phyloP scores from a whole-genome alignment of 2,888 invertebrate genomes.

The Lasioglossum pauxillum region DNA sequence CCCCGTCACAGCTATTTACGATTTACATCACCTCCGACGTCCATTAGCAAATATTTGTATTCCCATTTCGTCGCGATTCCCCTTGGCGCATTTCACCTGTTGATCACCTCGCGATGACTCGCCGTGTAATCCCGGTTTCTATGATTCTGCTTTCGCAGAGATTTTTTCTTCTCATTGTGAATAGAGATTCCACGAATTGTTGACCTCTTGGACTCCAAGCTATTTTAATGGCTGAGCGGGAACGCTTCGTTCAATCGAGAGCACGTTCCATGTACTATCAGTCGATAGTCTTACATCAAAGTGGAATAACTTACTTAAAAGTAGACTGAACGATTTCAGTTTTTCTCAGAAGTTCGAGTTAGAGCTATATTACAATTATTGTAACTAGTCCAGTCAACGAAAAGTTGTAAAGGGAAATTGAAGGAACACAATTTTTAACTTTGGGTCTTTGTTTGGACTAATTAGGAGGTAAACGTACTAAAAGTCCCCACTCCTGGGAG shows the following conservation, averaged over 20 bases:
- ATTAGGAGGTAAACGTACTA: no score
- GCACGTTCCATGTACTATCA: neutral
- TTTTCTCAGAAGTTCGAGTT: neutral
- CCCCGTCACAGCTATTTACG: slow-evolving; percentile 41
- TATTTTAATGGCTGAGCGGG: neutral
- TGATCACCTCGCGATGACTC: slow-evolving; percentile 20
- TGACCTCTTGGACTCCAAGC: neutral
- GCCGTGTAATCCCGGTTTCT: slow-evolving; percentile 10
- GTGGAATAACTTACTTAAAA: neutral
- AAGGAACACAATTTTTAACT: no score
- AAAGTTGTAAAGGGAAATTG: no score
- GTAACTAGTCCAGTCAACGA: no score
- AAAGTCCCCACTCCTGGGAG: no score
- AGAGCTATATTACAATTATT: neutral
- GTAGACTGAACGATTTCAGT: neutral
- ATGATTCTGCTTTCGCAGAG: neutral
- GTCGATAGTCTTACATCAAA: neutral
- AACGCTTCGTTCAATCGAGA: neutral
- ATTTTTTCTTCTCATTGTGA: neutral
- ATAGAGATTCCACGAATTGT: neutral
- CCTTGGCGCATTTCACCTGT: slow-evolving; percentile 47
- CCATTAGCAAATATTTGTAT: slow-evolving; percentile 51
- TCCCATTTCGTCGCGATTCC: slow-evolving; percentile 16
- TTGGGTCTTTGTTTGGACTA: no score
- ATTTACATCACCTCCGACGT: slow-evolving; percentile 23